A percentile compares a stretch with the other conserved stretches of the same genome.
Conservation (phyloP, 2,888 invertebrate genomes). For the Platerodrilus igneus region DNA sequence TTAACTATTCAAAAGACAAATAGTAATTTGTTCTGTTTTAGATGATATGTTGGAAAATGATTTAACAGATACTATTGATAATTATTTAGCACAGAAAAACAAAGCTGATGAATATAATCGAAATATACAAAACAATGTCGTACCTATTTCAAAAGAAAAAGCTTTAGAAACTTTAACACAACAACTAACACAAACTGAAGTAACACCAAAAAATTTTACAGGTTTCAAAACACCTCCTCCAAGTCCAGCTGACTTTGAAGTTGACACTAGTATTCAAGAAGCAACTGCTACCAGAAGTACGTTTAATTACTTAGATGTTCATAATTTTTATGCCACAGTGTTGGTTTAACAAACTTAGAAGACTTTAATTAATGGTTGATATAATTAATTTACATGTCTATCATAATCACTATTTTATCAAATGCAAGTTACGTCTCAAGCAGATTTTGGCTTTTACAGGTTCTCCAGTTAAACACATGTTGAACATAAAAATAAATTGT, state of each 20-base stretch:
- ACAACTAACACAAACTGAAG: conserved; percentile 39
- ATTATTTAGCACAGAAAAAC: conserved; percentile 32
- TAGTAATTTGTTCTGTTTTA: conserved; percentile 8
- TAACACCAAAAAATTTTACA: conserved; percentile 28
- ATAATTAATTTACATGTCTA: too few species aligned
- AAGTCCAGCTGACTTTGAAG: conserved; percentile 43
- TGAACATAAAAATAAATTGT: too few species aligned
- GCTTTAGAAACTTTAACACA: conserved; percentile 41
- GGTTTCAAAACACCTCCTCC: conserved; percentile 43
- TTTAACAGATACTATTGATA: conserved; percentile 37
- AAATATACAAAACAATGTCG: background rate
- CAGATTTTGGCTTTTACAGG: too few species aligned
- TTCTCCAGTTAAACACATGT: too few species aligned
- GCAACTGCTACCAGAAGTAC: too few species aligned
- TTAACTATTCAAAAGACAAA: too few species aligned
- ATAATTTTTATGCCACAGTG: too few species aligned
- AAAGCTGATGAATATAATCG: conserved; percentile 27
- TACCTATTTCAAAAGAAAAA: conserved; percentile 17
- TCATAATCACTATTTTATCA: too few species aligned
- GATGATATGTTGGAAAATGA: conserved; percentile 34
- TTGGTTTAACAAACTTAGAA: too few species aligned
- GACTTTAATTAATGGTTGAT: too few species aligned
- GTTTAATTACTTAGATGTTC: too few species aligned
- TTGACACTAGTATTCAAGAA: conserved; percentile 28
- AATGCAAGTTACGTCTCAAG: too few species aligned